These are phyloP conservation scores for Eilema depressum DNA, from an alignment of 2,888 invertebrate genomes.

Conservation along the genomic window DNA sequence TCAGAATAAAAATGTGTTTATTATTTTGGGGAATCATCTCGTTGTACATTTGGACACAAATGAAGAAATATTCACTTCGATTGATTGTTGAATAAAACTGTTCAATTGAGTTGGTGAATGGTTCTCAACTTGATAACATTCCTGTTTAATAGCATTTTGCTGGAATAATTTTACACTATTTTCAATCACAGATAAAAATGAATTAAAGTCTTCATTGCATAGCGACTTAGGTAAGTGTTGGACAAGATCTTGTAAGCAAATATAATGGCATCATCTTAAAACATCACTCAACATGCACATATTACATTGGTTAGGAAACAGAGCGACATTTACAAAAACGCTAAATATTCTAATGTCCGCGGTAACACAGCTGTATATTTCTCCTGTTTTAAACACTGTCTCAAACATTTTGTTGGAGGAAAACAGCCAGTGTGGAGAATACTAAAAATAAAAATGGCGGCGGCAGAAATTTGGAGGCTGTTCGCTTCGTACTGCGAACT, in stretches of 20 bases:
- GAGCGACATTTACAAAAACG: conserved; percentile 24
- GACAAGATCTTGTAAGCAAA: conserved; percentile 13
- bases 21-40: not conserved
- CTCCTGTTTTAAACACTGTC: conserved; percentile 90
- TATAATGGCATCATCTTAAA: too few relatives aligned
- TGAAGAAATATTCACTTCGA: not conserved
- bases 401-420: conserved; percentile 79
- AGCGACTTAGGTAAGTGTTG: conserved; percentile 10
- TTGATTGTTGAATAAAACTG: too few relatives aligned
- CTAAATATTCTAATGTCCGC: conserved; percentile 21
- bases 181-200: not conserved
- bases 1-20: conserved; percentile 15
- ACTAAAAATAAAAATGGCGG: conserved; percentile 77
- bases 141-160: not conserved
- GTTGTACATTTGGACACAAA: not conserved
- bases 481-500: conserved; percentile 83
- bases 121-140: not conserved
- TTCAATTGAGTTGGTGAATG: not conserved
- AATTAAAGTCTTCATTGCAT: not conserved
- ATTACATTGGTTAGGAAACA: conserved; percentile 14
- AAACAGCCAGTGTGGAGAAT: conserved; percentile 72
- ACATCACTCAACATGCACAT: conserved; percentile 9
- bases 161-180: too few relatives aligned
- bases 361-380: conserved; percentile 30
- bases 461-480: conserved; percentile 88